Percentiles rank a stretch among this genome's conserved stretches.
Evolutionary conservation across 2,797 vertebrate species (phyloP).

Genomic region (Chromobotia macracanthus): DNA sequence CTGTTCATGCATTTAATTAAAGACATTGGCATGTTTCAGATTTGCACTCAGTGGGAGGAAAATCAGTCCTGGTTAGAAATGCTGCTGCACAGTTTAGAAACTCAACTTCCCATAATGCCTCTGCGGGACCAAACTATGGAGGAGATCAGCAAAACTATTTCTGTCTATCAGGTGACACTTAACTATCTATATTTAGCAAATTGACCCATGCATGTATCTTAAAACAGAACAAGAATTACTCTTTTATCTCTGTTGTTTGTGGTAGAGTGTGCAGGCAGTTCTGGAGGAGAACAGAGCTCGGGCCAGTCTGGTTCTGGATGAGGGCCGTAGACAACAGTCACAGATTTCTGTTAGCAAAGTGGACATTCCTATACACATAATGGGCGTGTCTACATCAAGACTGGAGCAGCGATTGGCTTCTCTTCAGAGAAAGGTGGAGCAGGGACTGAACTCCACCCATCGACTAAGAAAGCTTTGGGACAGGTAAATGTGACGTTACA

Average conservation of each 20-base stretch:
- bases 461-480: conserved; percentile 73
- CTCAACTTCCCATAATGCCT: conserved; percentile 74
- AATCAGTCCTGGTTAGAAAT: conserved; percentile 72
- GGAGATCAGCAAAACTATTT: conserved; percentile 73
- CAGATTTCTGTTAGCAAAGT: conserved; percentile 47
- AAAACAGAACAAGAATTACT: neutral
- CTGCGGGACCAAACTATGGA: conserved; percentile 80
- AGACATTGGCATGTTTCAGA: conserved; percentile 66
- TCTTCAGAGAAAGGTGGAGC: conserved; percentile 75
- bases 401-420: conserved; percentile 78
- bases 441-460: conserved; percentile 66
- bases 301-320: conserved; percentile 76
- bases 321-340: conserved; percentile 73
- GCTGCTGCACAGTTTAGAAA: conserved; percentile 76
- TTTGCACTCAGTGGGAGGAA: conserved; percentile 85
- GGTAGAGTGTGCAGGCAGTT: conserved; percentile 74
- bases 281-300: conserved; percentile 74
- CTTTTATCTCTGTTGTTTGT: conserved; percentile 31
- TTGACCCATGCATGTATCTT: neutral
- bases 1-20: too few relatives aligned
- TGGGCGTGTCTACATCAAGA: conserved; percentile 68
- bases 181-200: neutral
- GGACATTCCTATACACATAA: conserved; percentile 60
- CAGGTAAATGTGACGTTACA: conserved; percentile 67
- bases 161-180: conserved; percentile 78